phyloP scores from a whole-genome alignment of 2,797 vertebrate genomes.

The Anabacerthia variegaticeps region DNA sequence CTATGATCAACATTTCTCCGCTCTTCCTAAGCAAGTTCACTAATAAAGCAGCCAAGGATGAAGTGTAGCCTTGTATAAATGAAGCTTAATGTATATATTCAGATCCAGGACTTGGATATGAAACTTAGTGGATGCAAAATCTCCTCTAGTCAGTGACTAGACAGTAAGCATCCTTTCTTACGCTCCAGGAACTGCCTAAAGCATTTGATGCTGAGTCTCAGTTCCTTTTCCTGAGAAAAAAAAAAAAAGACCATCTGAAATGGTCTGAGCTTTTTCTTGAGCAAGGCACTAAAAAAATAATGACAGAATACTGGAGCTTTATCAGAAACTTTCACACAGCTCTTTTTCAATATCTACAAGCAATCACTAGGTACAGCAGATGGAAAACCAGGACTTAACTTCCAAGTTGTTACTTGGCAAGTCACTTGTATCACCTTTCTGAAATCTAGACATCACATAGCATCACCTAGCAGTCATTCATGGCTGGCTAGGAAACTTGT shows the following conservation, averaged over 20 bases:
- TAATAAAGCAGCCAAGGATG: background rate
- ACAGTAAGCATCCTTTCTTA: background rate
- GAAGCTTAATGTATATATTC: background rate
- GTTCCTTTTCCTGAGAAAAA: background rate
- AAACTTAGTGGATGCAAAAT: background rate
- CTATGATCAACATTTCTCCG: background rate
- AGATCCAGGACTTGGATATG: background rate
- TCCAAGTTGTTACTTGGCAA: background rate
- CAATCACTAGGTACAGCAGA: background rate
- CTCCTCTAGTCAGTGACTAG: background rate
- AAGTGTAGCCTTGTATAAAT: background rate
- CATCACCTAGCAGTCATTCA: background rate
- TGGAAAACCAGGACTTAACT: background rate
- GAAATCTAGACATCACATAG: background rate
- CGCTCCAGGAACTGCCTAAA: background rate
- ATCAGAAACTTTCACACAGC: background rate
- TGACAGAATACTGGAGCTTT: background rate
- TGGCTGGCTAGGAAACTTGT: background rate
- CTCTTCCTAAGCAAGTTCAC: background rate
- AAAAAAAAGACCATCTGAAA: background rate
- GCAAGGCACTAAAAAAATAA: background rate
- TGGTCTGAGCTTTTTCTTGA: background rate
- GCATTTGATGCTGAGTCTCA: background rate
- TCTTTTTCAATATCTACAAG: background rate
- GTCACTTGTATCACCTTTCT: background rate